Base-by-base conservation (phyloP, 1,140 invertebrate species). In the Neodiprion fabricii region DNA sequence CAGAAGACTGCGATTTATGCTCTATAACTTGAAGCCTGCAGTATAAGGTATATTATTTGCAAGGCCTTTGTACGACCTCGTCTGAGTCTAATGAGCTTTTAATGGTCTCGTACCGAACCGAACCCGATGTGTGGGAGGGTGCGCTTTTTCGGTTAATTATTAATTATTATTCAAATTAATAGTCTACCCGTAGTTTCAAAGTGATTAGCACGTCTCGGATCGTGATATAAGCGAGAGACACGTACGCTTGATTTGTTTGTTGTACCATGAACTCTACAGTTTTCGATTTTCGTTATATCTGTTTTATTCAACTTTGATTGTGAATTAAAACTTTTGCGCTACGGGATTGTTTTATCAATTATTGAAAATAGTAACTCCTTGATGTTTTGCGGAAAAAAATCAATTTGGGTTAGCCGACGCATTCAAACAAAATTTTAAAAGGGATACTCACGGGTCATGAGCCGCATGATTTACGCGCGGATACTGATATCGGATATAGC, bases 141-240 rank as follows among this genome's bases (percentile, higher is more conserved):
- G 53, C n/a, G 53, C 11, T 61, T 17, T 61, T 61, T 17, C 11
- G 11, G n/a, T 12, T 61, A 61, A 61, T 61, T 61, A 61, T 5
- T 61, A 61, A 61, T 61, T 61, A 61, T 61, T 61, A 61, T 61
- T 61, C 53, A 61, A 61, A 61, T 61, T 61, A 61, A 61, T 61
- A 14, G 53, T 61, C 53, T 61, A 61, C 53, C 53, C 53, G 53
- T 61, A 12, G 53, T 14, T 61, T 61, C n/a, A 61, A 61, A 12
- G 53, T 61, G 53, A 40, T 40, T 40, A 40, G 28, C 28, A 40
- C 28, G 28, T 40, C 28, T 40, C 28, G 28, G 5, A 40, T 40
- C 28, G 28, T 40, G 28, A 40, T 40, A 40, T 40, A 40, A 40
- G 28, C 28, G 28, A 40, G 28, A 40, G 28, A 5, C 28, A 40